These are phyloP conservation scores for Rachycentron canadum DNA, from an alignment of 2,797 vertebrate genomes.

Conservation along the genomic window DNA sequence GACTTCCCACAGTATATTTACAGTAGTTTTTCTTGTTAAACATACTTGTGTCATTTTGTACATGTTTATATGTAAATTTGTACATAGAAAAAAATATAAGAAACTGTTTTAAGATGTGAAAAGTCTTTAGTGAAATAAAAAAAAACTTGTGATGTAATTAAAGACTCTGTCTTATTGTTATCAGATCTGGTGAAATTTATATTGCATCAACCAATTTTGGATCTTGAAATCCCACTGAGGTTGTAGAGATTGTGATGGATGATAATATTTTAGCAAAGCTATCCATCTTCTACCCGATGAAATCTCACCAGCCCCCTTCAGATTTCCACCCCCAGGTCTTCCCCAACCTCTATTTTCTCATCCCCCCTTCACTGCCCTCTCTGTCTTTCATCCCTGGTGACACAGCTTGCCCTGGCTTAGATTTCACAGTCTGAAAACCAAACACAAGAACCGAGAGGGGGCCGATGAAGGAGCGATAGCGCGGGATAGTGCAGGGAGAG, in stretches of 20 bases:
- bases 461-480: slow-evolving; percentile 49
- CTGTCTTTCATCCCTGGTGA: slow-evolving; percentile 71
- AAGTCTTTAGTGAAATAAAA: slow-evolving; percentile 74
- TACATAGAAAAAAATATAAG: slow-evolving; percentile 84
- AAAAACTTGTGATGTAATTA: slow-evolving; percentile 56
- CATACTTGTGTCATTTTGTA: slow-evolving; percentile 70
- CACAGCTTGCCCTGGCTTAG: slow-evolving; percentile 54
- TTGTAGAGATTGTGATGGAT: slow-evolving; percentile 50
- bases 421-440: slow-evolving; percentile 81
- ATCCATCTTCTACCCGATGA: slow-evolving; percentile 30
- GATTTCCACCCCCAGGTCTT: slow-evolving; percentile 52
- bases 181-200: slow-evolving; percentile 5
- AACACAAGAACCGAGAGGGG: slow-evolving; percentile 68
- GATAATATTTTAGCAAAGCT: slow-evolving; percentile 59
- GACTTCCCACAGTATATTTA: slow-evolving; percentile 43
- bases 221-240: slow-evolving; percentile 26
- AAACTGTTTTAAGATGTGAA: slow-evolving; percentile 83
- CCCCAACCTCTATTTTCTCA: slow-evolving; percentile 53
- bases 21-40: slow-evolving; percentile 60
- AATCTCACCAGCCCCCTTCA: slow-evolving; percentile 46
- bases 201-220: slow-evolving; percentile 2
- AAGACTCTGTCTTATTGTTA: slow-evolving; percentile 22
- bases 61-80: slow-evolving; percentile 84
- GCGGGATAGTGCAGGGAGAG: slow-evolving; percentile 37
- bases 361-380: slow-evolving; percentile 49